phyloP scores from a whole-genome alignment of 2,888 invertebrate genomes.

The Cerceris ruficornis region DNA sequence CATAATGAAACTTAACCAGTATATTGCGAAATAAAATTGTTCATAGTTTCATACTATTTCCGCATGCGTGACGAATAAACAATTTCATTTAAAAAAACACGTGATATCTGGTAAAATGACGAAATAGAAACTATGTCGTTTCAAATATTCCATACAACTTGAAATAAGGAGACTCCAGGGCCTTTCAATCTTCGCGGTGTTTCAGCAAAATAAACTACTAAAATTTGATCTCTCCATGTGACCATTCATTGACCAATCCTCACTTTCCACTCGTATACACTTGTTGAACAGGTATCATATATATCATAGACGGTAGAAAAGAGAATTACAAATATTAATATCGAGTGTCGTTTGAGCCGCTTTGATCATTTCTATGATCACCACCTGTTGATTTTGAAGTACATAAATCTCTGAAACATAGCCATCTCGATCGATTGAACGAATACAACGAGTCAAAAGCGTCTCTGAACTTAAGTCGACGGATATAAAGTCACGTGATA shows the following conservation, averaged over 20 bases:
- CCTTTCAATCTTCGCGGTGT: slow-evolving; percentile 14
- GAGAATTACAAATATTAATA: slow-evolving; percentile 6
- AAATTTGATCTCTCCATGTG: neutral
- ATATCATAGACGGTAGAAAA: neutral
- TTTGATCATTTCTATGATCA: no score
- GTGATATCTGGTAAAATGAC: no score
- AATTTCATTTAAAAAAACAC: no score
- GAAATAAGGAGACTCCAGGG: neutral
- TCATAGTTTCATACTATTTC: neutral
- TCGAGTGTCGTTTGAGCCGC: neutral
- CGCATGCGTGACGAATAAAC: no score
- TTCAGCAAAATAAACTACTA: neutral
- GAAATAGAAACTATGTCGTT: no score
- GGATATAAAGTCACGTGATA: no score
- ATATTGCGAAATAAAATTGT: neutral
- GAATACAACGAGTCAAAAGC: no score
- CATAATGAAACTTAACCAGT: neutral
- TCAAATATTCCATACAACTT: no score
- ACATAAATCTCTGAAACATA: no score
- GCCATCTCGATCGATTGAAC: no score
- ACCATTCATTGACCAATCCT: slow-evolving; percentile 15
- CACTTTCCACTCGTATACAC: neutral
- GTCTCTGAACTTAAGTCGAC: no score
- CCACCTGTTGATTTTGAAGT: no score
- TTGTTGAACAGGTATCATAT: slow-evolving; percentile 16